phyloP scores from a whole-genome alignment of 2,113 vertebrate genomes.

The Corvus moneduloides region DNA sequence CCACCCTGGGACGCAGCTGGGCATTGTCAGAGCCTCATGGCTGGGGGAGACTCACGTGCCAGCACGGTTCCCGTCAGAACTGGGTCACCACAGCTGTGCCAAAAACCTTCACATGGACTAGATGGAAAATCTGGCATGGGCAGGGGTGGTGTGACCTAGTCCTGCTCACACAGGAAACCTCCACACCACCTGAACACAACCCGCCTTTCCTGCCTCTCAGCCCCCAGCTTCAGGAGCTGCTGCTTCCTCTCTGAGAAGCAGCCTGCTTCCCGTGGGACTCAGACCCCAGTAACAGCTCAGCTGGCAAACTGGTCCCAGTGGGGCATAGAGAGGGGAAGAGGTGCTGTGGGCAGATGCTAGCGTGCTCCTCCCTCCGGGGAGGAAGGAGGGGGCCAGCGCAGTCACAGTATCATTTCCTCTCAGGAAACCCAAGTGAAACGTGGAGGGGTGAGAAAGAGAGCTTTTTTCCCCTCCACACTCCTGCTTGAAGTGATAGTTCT shows the following conservation, averaged over 20 bases:
- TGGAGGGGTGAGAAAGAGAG: background rate
- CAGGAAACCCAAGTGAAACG: slow-evolving; percentile 30
- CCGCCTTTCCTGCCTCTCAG: background rate
- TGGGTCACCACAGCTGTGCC: rapidly evolving
- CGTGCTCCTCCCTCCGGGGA: rapidly evolving
- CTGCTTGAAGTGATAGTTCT: background rate
- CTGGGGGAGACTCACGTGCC: background rate
- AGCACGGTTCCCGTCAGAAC: rapidly evolving
- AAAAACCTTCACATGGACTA: background rate
- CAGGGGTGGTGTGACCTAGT: background rate
- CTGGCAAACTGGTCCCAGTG: background rate
- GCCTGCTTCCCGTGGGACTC: background rate
- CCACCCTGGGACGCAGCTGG: background rate
- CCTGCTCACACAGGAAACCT: background rate
- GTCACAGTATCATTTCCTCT: slow-evolving; percentile 29
- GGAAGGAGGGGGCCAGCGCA: background rate
- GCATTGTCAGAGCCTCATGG: rapidly evolving
- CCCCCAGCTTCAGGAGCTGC: background rate
- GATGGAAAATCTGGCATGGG: background rate
- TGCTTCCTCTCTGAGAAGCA: background rate
- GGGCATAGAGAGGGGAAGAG: background rate
- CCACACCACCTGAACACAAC: background rate
- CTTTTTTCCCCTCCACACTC: background rate
- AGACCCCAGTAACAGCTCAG: background rate
- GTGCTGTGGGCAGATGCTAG: background rate